Base-by-base conservation (phyloP, 2,797 vertebrate species). In the Eutrigla gurnardus region DNA sequence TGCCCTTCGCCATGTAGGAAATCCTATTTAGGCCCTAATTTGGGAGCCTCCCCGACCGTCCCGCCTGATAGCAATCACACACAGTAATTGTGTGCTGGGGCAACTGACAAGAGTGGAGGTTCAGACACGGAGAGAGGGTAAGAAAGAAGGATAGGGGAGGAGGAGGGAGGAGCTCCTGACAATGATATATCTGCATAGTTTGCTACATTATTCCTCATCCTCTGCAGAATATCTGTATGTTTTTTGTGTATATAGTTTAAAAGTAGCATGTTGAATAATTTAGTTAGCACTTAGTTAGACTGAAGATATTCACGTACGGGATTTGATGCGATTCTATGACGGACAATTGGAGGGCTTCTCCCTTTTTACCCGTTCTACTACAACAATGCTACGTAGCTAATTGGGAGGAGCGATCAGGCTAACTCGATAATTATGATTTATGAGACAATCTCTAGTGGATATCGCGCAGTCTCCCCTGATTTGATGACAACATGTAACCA, bases 21-120 rank as follows among this genome's bases (percentile, higher is more conserved):
- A 99, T 98, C 97, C 97, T 98, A 98, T 98, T 98, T 98, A 98
- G 97, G 90, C 97, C 96, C 95, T 97, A 97, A 98, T 98, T 98
- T 97, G 96, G 97, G 97, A 97, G 96, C 95, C 97, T 97, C 96
- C 97, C 95, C 95, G 84, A 93, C 92, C 93, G 95, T 96, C 97
- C 97, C 96, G 96, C 96, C 96, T 98, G 97, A 97, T 97, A 97
- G 97, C 97, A 97, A 97, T 98, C 96, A 98, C 97, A 96, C 96
- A 95, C 96, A 96, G 97, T 98, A 98, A 99, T 98, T 98, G 97
- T 97, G 96, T 97, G 96, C 96, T 93, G 94, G 96, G 95, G 96
- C 95, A 95, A 96, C 94, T 95, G 96, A 96, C 96, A 96, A 89
- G 95, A 95, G 95, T 93, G 94, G 84, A 89, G 86, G 87, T 84